Evolutionary conservation across 2,113 vertebrate genomes (phyloP).

Genomic region (Alouatta palliata): DNA sequence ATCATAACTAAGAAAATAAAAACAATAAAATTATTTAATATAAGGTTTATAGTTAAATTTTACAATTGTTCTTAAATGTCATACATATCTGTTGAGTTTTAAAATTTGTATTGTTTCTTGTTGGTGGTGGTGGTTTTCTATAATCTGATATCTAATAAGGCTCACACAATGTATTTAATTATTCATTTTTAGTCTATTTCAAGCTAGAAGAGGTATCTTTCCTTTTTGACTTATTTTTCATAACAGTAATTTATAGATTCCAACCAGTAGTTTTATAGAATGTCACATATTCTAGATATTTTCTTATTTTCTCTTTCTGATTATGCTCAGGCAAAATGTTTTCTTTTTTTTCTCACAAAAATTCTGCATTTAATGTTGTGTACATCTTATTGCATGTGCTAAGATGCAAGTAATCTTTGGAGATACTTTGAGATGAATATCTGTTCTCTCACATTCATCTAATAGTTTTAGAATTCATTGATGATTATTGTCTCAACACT

Average conservation of each 20-base stretch:
- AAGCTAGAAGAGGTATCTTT: background rate
- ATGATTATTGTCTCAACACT: background rate
- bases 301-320: background rate
- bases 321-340: background rate
- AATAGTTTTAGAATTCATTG: background rate
- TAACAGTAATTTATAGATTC: background rate
- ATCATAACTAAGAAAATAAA: background rate
- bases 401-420: background rate
- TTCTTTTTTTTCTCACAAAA: background rate
- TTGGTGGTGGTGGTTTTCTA: background rate
- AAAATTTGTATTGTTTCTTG: background rate
- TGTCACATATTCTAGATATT: background rate
- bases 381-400: background rate
- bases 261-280: background rate
- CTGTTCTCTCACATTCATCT: background rate
- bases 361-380: background rate
- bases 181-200: background rate
- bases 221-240: background rate
- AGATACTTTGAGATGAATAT: background rate
- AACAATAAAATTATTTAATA: background rate
- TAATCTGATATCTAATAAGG: background rate
- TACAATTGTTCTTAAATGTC: background rate
- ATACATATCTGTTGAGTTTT: background rate
- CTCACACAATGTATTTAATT: background rate
- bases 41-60: background rate